Base-by-base conservation (phyloP, 2,888 invertebrate genomes). In the Poecilobothrus nobilitatus region DNA sequence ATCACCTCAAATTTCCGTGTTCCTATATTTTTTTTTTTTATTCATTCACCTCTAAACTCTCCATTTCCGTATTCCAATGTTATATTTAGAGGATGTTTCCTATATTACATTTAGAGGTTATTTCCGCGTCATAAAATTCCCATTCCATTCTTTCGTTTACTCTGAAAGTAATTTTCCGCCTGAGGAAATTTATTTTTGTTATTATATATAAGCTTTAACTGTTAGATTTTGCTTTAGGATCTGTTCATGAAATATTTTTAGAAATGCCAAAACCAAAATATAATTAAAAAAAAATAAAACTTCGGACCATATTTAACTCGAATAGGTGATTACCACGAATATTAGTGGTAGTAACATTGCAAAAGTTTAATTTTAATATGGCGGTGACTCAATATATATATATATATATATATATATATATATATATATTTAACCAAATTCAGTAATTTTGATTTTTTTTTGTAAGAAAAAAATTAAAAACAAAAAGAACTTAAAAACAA, bases 51-150 rank as follows among this genome's bases (percentile, higher is more conserved):
- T 53, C 18, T 53, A 18, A 53, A 18, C 9, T 53, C 37, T 53
- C 53, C 18, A 53, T 9, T 53, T 53, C 53, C 53, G 53, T 15
- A 53, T 53, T 53, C 18, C n/a, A 9, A 53, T 53, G 7, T 41
- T 27, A 37, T 18, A 53, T n/a, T 53, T 15, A 18, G 6, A 53
- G 27, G 27, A 10, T 37, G 37, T 37, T 37, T 37, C 37, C 12
- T n/a, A 53, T 18, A 18, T 15, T 53, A 53, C 18, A 53, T 53
- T 18, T n/a, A 12, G n/a, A 27, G 27, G 27, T 27, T 53, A 2
- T 53, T 53, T 53, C 53, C 53, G 53, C 53, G 53, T 53, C 53
- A 53, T 53, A 53, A 53, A 37, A 53, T n/a, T 18, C 53, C 53
- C 53, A 15, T 15, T 6, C 53, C 18, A n/a, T 41, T 41, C 41